Base-by-base conservation (phyloP, 2,888 invertebrate species). In the Dasysyrphus albostriatus region DNA sequence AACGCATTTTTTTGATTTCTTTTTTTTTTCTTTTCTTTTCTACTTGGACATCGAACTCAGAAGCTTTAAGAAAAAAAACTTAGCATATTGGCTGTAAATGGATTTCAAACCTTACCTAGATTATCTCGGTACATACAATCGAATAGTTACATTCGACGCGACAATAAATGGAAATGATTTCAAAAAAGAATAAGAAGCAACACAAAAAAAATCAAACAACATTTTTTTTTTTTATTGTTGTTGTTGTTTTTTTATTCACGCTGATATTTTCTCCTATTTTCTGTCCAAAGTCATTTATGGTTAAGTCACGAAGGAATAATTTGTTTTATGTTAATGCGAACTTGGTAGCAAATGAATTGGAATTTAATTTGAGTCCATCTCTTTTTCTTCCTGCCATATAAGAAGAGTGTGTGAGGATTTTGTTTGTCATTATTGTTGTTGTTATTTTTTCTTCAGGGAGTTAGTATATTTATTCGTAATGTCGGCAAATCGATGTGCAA, bases 241-340 rank as follows among this genome's bases (percentile, higher is more conserved):
- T 32, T 34, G 10, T 39, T 9, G 56, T 58, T 76, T 56, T 69
- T 77, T 73, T 70, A 24, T 74, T 80, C 39, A 54, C 63, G 49
- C 47, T 59, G 77, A 74, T 77, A 85, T 78, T 74, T 82, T 87
- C 78, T 87, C 78, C 87, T 83, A 87, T 87, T 87, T 83, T 87
- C 77, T 83, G 78, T 83, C 78, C 74, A 83, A 87, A 91, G 90
- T 92, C 92, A 92, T 92, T 92, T 92, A 92, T 92, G 92, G 92
- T 90, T 91, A 90, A 92, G 92, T 92, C 92, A 92, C 92, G 92
- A 92, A 92, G 92, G 92, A 92, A 92, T 92, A 92, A 92, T 92
- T 92, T 92, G 92, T 92, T 92, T 92, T 92, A 92, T 92, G 92
- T 92, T 92, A 92, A 92, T 92, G 91, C 82, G 87, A 82, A 72